These are phyloP conservation scores for Fregata magnificens DNA, from an alignment of 2,113 vertebrate genomes.

Conservation along the genomic window DNA sequence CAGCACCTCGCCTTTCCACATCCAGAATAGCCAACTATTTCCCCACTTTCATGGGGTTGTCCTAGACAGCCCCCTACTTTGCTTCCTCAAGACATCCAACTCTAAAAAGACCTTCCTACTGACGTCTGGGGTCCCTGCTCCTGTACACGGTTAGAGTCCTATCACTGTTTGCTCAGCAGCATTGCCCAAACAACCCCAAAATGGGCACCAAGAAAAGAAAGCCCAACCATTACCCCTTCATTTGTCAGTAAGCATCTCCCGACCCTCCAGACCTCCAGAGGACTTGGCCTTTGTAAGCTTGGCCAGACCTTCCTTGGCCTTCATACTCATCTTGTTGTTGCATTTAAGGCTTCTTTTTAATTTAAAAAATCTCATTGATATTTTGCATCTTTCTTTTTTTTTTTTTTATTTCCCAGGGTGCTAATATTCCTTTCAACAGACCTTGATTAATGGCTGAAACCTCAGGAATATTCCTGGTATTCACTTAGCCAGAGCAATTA, in stretches of 20 bases:
- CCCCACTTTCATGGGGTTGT: not conserved
- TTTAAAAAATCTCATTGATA: constrained; percentile 18
- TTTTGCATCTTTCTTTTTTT: not conserved
- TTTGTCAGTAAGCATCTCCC: not conserved
- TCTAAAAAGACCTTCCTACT: not conserved
- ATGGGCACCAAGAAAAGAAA: not conserved
- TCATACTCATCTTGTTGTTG: not conserved
- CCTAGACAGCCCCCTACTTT: not conserved
- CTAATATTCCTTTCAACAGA: constrained; percentile 59
- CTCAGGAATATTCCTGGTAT: constrained; percentile 65
- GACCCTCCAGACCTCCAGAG: not conserved
- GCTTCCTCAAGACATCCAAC: not conserved
- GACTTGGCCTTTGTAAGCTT: not conserved
- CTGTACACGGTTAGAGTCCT: not conserved
- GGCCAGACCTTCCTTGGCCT: not conserved
- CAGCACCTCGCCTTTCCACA: not conserved
- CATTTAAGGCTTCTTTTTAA: not conserved
- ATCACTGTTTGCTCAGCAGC: not conserved
- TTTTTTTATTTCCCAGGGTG: not conserved
- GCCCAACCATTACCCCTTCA: not conserved
- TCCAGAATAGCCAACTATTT: not conserved
- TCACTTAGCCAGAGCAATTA: constrained; percentile 71
- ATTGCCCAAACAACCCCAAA: not conserved
- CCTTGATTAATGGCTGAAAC: constrained; percentile 52
- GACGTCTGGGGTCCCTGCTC: not conserved